Conservation (phyloP, 2,797 vertebrate genomes). For the Bradypodion ventrale region DNA sequence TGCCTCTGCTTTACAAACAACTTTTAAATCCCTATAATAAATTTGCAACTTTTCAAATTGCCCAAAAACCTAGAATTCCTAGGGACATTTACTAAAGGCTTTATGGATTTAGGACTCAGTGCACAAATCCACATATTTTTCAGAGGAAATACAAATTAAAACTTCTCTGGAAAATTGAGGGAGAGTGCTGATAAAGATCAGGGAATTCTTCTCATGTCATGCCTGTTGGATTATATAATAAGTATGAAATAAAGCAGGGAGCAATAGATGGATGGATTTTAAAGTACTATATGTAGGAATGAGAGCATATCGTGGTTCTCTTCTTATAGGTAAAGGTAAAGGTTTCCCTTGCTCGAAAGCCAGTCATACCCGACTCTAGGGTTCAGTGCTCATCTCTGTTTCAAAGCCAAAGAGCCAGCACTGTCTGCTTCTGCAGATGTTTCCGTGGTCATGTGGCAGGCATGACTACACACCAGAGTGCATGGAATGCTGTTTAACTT, state of each 20-base stretch:
- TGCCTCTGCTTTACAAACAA: neutral
- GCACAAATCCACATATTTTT: neutral
- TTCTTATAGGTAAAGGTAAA: too few species aligned
- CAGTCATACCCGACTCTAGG: too few species aligned
- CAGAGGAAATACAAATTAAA: neutral
- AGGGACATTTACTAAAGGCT: neutral
- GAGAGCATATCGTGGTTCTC: neutral
- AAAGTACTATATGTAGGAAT: too few species aligned
- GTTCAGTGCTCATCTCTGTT: too few species aligned
- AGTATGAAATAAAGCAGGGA: neutral
- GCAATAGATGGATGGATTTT: neutral
- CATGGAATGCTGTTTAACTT: too few species aligned
- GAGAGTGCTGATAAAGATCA: neutral
- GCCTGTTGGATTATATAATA: neutral
- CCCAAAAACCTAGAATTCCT: neutral
- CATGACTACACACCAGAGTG: too few species aligned
- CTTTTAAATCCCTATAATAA: neutral
- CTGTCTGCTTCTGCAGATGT: too few species aligned
- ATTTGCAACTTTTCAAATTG: slow-evolving; percentile 1
- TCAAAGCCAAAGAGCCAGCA: too few species aligned
- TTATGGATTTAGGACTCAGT: neutral
- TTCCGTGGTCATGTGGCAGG: too few species aligned
- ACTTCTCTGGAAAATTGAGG: neutral
- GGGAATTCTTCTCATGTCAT: neutral
- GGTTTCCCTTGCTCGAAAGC: too few species aligned